Percentiles rank a stretch among this genome's conserved stretches.
Conservation (phyloP, 2,888 invertebrate species). For the Callosobruchus maculatus region DNA sequence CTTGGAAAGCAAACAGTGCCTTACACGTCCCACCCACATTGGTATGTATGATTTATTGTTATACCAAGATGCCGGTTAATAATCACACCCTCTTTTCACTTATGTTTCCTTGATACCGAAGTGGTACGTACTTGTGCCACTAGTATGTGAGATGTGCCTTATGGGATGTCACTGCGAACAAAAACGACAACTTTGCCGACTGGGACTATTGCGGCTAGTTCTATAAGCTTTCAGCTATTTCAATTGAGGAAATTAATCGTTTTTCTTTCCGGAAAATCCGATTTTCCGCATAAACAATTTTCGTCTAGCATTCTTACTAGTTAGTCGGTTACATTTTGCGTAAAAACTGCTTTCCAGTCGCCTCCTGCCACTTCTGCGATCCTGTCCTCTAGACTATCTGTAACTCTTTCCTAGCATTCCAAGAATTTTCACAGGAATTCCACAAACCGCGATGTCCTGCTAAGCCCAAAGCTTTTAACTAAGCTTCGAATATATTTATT, state of each 20-base stretch:
- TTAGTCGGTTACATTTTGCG: neutral
- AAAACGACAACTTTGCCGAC: too few relatives aligned
- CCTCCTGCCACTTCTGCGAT: conserved; percentile 10
- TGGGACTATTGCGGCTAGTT: too few relatives aligned
- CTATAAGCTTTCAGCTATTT: too few relatives aligned
- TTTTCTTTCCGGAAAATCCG: too few relatives aligned
- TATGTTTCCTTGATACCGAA: neutral
- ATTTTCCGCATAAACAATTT: neutral
- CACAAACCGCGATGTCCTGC: neutral
- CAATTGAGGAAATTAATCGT: too few relatives aligned
- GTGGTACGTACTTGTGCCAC: neutral
- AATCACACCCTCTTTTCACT: neutral
- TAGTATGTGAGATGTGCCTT: neutral
- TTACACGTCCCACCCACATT: too few relatives aligned
- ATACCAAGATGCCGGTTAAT: too few relatives aligned
- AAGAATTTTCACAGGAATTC: neutral
- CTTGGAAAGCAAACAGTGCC: too few relatives aligned
- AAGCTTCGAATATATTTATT: too few relatives aligned
- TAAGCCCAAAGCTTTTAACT: too few relatives aligned
- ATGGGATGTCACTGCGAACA: neutral
- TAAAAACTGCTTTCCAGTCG: neutral
- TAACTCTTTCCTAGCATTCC: neutral
- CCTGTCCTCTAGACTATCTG: conserved; percentile 23
- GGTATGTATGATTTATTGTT: too few relatives aligned
- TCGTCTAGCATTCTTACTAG: too few relatives aligned